Conservation (phyloP, 2,888 invertebrate genomes). For the Microchrysa polita region DNA sequence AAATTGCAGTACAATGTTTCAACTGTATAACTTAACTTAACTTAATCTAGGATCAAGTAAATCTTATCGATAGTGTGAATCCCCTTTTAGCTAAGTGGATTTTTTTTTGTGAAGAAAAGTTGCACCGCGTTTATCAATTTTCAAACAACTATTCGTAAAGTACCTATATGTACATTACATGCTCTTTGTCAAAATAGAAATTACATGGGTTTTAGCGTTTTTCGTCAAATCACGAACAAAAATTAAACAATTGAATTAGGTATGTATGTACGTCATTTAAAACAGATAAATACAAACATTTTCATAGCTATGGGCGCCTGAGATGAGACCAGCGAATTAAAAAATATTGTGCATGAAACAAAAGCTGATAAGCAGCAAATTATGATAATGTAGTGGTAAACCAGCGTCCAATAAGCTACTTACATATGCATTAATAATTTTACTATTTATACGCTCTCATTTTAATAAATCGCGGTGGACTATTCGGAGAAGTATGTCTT, state of each 20-base stretch:
- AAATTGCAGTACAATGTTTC: too few relatives aligned
- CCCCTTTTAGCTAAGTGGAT: too few relatives aligned
- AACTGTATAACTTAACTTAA: too few relatives aligned
- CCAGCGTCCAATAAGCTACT: conserved; percentile 16
- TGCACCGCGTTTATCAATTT: too few relatives aligned
- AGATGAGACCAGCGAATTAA: conserved; percentile 18
- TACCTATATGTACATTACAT: too few relatives aligned
- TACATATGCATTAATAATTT: conserved; percentile 32
- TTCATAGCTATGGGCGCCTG: not conserved
- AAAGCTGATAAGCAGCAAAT: conserved; percentile 27
- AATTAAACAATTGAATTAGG: conserved; percentile 1
- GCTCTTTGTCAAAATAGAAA: not conserved
- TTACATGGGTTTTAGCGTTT: not conserved
- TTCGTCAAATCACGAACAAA: not conserved
- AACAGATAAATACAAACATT: conserved; percentile 1
- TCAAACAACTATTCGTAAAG: too few relatives aligned
- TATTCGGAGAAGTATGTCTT: conserved; percentile 17
- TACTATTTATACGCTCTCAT: conserved; percentile 23
- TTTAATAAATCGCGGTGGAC: conserved; percentile 27
- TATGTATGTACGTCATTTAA: conserved; percentile 38
- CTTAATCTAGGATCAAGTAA: too few relatives aligned
- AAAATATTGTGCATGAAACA: conserved; percentile 27
- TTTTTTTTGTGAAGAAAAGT: too few relatives aligned
- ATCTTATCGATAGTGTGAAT: too few relatives aligned
- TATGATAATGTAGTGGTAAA: conserved; percentile 37